phyloP scores from a whole-genome alignment of 2,113 vertebrate species.

The Zosterops pallidus region DNA sequence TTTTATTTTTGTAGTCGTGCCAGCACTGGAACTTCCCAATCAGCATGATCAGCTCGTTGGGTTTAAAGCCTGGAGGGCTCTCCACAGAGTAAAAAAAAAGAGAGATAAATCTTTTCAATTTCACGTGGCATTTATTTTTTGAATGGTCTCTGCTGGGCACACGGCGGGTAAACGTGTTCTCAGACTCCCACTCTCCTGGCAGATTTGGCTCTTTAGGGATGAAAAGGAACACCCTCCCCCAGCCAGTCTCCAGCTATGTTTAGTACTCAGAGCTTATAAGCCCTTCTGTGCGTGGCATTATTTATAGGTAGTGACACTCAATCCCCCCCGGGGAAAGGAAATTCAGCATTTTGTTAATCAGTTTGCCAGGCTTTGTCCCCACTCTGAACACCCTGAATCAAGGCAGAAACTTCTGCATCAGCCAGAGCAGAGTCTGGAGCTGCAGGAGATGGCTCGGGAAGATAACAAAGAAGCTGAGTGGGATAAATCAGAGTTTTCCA shows the following conservation, averaged over 20 bases:
- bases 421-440: neutral
- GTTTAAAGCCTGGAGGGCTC: neutral
- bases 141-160: neutral
- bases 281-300: constrained; percentile 34
- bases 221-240: neutral
- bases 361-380: constrained; percentile 4
- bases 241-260: constrained; percentile 10
- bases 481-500: neutral
- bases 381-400: neutral
- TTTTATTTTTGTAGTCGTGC: neutral
- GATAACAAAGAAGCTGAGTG: neutral
- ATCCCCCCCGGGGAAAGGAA: constrained; percentile 29
- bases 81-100: neutral
- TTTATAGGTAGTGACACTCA: constrained; percentile 57
- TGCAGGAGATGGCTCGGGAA: neutral
- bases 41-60: neutral
- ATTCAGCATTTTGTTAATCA: constrained; percentile 20
- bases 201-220: constrained; percentile 5
- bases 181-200: neutral
- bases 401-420: neutral
- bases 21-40: constrained; percentile 4
- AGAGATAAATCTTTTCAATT: neutral
- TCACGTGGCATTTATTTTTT: neutral
- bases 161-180: neutral
- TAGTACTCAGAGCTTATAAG: constrained; percentile 46